Conservation (phyloP, 2,888 invertebrate genomes). For the Psylliodes chrysocephalus region DNA sequence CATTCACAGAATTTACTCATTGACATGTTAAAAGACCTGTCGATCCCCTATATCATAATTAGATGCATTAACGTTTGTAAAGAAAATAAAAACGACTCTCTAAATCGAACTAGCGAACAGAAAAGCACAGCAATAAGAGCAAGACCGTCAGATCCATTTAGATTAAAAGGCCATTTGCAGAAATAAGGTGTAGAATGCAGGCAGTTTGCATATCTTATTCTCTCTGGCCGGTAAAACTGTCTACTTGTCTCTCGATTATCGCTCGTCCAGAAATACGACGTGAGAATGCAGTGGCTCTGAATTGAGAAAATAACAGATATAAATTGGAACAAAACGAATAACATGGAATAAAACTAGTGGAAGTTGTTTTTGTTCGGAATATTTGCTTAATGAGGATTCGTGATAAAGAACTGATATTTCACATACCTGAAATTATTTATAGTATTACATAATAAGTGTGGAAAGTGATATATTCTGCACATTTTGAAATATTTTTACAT, state of each 20-base stretch:
- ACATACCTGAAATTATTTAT: too few relatives aligned
- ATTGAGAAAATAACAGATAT: not conserved
- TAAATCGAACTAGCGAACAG: not conserved
- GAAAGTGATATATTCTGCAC: too few relatives aligned
- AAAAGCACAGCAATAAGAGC: not conserved
- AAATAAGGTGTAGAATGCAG: constrained; percentile 36
- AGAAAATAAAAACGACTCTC: not conserved
- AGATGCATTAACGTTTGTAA: constrained; percentile 11
- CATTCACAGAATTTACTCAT: too few relatives aligned
- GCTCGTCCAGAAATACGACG: constrained; percentile 24
- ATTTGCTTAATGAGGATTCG: too few relatives aligned
- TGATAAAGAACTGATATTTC: too few relatives aligned
- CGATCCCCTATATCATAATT: not conserved
- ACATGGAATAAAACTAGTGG: too few relatives aligned
- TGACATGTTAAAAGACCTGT: too few relatives aligned
- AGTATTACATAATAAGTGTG: too few relatives aligned
- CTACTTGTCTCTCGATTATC: constrained; percentile 25
- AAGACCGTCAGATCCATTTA: constrained; percentile 31
- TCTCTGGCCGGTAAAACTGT: constrained; percentile 20
- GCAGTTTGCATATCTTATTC: constrained; percentile 33
- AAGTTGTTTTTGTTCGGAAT: too few relatives aligned
- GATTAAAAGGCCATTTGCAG: constrained; percentile 32
- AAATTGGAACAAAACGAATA: not conserved
- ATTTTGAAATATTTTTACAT: too few relatives aligned
- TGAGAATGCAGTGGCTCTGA: constrained; percentile 16